Conservation (phyloP, 2,888 invertebrate species). For the Hydriomena furcata region DNA sequence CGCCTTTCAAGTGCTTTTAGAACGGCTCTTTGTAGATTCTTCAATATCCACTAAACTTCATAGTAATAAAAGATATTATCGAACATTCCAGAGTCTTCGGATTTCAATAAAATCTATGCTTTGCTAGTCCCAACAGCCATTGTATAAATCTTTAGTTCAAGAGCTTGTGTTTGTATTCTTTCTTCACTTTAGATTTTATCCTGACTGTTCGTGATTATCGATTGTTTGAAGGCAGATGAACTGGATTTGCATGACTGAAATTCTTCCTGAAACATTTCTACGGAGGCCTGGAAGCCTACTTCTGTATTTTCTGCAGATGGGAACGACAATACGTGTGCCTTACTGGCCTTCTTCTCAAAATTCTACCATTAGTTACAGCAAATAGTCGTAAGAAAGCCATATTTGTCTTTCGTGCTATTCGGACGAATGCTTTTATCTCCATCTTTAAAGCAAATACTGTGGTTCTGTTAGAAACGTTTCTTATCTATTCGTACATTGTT, state of each 20-base stretch:
- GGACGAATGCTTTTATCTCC: slow-evolving; percentile 60
- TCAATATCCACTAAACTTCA: slow-evolving; percentile 21
- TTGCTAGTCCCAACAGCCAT: slow-evolving; percentile 52
- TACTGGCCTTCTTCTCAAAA: too few relatives aligned
- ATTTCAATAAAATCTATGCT: slow-evolving; percentile 50
- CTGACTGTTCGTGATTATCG: too few relatives aligned
- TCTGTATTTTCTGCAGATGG: too few relatives aligned
- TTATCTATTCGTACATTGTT: slow-evolving; percentile 17
- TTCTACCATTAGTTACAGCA: neutral
- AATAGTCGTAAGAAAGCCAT: neutral
- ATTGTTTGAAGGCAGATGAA: too few relatives aligned
- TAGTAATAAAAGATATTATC: slow-evolving; percentile 31
- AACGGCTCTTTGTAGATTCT: slow-evolving; percentile 14
- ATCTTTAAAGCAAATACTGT: slow-evolving; percentile 56
- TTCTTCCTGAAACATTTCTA: too few relatives aligned
- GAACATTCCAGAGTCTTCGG: slow-evolving; percentile 32
- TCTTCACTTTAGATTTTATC: neutral
- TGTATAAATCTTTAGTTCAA: slow-evolving; percentile 45
- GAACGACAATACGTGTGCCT: too few relatives aligned
- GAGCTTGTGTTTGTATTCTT: neutral
- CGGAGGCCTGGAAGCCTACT: too few relatives aligned
- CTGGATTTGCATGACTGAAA: too few relatives aligned
- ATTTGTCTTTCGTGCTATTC: slow-evolving; percentile 27
- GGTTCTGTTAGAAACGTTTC: slow-evolving; percentile 37
- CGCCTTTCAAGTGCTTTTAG: slow-evolving; percentile 8